Conservation (phyloP, 53 echinoderm and acorn worm genomes). For the Astropecten irregularis region DNA sequence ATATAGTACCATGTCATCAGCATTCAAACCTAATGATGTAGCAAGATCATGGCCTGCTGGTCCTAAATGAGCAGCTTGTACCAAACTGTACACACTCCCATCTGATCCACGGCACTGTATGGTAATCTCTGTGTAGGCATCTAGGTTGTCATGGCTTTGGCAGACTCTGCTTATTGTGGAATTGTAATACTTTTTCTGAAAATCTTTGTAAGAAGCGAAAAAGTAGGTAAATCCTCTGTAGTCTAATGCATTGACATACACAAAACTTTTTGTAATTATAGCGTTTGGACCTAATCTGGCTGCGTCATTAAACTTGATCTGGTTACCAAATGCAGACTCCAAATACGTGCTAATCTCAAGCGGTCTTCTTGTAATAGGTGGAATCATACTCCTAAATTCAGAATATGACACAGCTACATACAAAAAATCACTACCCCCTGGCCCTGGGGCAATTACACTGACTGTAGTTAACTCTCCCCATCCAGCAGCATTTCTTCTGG, state of each 20-base stretch:
- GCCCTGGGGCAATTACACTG: neutral
- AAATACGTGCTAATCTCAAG: too few species aligned
- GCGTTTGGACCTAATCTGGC: too few species aligned
- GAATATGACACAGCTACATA: neutral
- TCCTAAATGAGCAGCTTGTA: slow-evolving; percentile 66
- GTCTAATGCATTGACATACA: neutral
- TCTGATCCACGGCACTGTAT: slow-evolving; percentile 58
- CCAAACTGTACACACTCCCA: slow-evolving; percentile 41
- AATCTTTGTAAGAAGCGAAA: slow-evolving; percentile 5
- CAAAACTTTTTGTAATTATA: too few species aligned
- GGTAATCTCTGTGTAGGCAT: slow-evolving; percentile 70
- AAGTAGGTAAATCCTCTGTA: slow-evolving; percentile 35
- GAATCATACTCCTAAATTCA: too few species aligned
- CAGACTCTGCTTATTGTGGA: slow-evolving; percentile 55
- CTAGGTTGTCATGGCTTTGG: slow-evolving; percentile 5
- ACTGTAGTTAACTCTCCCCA: neutral
- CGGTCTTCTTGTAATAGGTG: too few species aligned
- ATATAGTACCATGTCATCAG: slow-evolving; percentile 57
- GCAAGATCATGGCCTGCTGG: slow-evolving; percentile 66
- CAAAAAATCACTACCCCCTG: neutral
- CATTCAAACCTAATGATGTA: slow-evolving; percentile 29
- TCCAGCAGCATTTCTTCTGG: neutral
- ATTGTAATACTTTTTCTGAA: neutral
- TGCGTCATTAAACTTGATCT: too few species aligned
- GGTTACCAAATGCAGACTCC: too few species aligned